A percentile compares a stretch with the other conserved stretches of the same genome.
Conservation (phyloP, 2,113 vertebrate genomes). For the Solea senegalensis region DNA sequence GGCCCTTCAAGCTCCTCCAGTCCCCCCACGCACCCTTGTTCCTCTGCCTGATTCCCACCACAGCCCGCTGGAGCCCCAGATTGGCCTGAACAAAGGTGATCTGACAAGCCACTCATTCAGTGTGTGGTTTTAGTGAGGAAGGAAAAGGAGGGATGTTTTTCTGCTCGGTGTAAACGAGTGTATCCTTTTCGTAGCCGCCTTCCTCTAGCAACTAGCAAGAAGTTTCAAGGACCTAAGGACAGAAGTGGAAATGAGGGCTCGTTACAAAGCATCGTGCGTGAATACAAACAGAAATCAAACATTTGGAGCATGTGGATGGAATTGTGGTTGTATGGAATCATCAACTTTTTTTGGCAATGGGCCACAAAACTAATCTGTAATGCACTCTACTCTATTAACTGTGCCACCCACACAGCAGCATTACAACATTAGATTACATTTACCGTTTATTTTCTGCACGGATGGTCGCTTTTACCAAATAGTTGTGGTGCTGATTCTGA, state of each 20-base stretch:
- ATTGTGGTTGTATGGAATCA: slow-evolving; percentile 32
- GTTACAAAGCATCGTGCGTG: slow-evolving; percentile 5
- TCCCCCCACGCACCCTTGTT: slow-evolving; percentile 70
- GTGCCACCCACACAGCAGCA: slow-evolving; percentile 64
- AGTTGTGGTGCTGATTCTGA: slow-evolving; percentile 62
- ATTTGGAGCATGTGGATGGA: slow-evolving; percentile 30
- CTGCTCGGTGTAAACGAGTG: slow-evolving; percentile 66
- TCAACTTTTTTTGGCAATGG: slow-evolving; percentile 60
- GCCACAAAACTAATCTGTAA: slow-evolving; percentile 56
- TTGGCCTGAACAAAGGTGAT: slow-evolving; percentile 87
- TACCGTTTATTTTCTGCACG: slow-evolving; percentile 64
- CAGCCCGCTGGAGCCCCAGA: slow-evolving; percentile 86
- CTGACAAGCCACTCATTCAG: slow-evolving; percentile 92
- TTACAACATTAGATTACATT: slow-evolving; percentile 64
- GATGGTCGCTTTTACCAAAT: slow-evolving; percentile 56
- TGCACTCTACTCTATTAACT: slow-evolving; percentile 60
- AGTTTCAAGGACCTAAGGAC: slow-evolving; percentile 54
- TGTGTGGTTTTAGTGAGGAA: slow-evolving; percentile 75
- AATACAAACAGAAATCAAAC: slow-evolving; percentile 24
- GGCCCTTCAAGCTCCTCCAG: slow-evolving; percentile 65
- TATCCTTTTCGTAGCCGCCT: slow-evolving; percentile 49
- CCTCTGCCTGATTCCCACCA: slow-evolving; percentile 79
- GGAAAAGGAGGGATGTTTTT: slow-evolving; percentile 35
- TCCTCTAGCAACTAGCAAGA: slow-evolving; percentile 35
- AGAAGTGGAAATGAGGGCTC: slow-evolving; percentile 30